Evolutionary conservation across 2,888 invertebrate genomes (phyloP), one percentile per base, ranked within the genome.

Genomic region (Dicycla oo): DNA sequence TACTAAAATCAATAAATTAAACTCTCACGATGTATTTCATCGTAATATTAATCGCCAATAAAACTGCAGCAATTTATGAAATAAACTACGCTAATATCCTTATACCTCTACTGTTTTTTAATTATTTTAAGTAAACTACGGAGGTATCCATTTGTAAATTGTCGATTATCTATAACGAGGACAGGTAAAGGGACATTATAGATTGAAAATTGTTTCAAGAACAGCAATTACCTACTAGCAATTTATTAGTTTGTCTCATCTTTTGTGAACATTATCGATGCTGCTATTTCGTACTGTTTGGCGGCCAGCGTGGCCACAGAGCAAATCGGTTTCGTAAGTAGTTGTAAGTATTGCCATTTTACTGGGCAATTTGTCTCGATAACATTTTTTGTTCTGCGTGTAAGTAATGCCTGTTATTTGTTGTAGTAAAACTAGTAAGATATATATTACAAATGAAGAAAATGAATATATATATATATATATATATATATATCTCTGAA

Each of bases 391-490:
- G 62, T 67, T 60, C 5, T 30, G 53, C 26, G 58, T 66, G 63
- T 70, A 20, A 3, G 18, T 73, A 76, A 76, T 75, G 30, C 20
- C 56, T 71, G 51, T 76, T 75, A 75, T 75, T 75, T 75, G 70
- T 65, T 57, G 54, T 63, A n/a, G 34, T 40, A 43, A 20, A 73
- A 51, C 43, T 49, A 38, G n/a, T n/a, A n/a, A n/a, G n/a, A n/a
- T n/a, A n/a, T n/a, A n/a, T n/a, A n/a, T n/a, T n/a, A n/a, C n/a
- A n/a, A n/a, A n/a, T n/a, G n/a, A n/a, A n/a, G n/a, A n/a, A n/a
- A n/a, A n/a, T n/a, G n/a, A n/a, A n/a, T n/a, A n/a, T n/a, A n/a
- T n/a, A n/a, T n/a, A n/a, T n/a, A n/a, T n/a, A n/a, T n/a, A n/a
- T n/a, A n/a, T n/a, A n/a, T n/a, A n/a, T n/a, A 45, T 66, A 43